phyloP scores from a whole-genome alignment of 2,113 vertebrate species.

The Brachyhypopomus occidentalis region DNA sequence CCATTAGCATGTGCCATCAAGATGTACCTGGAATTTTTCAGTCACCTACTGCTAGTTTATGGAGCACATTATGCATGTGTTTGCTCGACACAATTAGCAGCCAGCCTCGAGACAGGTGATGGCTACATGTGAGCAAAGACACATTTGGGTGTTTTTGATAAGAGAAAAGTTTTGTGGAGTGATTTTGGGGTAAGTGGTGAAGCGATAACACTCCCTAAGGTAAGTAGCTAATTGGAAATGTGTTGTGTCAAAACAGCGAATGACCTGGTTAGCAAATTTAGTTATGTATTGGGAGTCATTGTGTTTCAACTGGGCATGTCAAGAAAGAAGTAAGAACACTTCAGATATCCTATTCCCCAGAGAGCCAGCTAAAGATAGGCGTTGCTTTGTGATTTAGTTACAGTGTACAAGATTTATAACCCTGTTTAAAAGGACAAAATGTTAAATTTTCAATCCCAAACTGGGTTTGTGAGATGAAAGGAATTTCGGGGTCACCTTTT shows the following conservation, averaged over 20 bases:
- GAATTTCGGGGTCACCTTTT: conserved; percentile 69
- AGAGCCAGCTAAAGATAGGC: background rate
- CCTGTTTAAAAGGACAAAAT: conserved; percentile 59
- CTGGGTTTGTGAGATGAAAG: conserved; percentile 75
- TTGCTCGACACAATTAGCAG: conserved; percentile 44
- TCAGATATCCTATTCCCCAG: background rate
- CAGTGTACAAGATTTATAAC: conserved; percentile 16
- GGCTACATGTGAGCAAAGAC: conserved; percentile 10
- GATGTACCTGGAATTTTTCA: conserved; percentile 65
- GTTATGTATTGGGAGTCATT: background rate
- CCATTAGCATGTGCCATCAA: conserved; percentile 76
- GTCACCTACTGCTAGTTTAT: conserved; percentile 49
- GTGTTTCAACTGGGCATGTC: background rate
- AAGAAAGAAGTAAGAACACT: background rate
- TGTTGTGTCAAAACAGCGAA: background rate
- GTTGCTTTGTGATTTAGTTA: background rate
- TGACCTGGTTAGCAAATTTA: background rate
- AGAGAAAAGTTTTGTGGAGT: background rate
- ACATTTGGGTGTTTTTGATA: conserved; percentile 3
- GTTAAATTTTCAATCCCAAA: conserved; percentile 70
- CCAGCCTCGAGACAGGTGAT: background rate
- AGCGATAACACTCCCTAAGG: background rate
- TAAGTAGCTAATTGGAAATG: background rate
- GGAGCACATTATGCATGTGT: conserved; percentile 42
- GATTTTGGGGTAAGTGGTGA: background rate